Evolutionary conservation across 2,888 invertebrate genomes (phyloP), one percentile per base, ranked within the genome.

Genomic region (Lithodes maja): DNA sequence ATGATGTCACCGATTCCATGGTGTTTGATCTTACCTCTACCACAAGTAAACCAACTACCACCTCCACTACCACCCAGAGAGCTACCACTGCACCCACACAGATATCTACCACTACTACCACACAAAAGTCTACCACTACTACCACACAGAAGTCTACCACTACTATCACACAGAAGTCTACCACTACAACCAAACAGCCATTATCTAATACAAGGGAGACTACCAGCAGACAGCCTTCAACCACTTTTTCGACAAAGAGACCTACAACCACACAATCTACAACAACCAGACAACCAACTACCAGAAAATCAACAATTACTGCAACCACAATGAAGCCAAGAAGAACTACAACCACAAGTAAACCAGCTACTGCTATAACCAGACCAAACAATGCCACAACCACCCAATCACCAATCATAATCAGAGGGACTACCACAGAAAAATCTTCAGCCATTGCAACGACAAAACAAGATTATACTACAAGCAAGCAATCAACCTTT

Each of bases 1-100:
- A 53, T 12, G 87, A 87, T 17, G 83, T 87, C 15, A 87, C 87
- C 1, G 87, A 87, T 15, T 49, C 54, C 2, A 12, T 33, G 2
- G 53, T 75, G 12, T n/a, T 50, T 33, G 49, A 53, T 75, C 71
- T 52, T 52, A 74, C 54, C 49, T 49, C 17, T 52, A 54, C 0
- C 78, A 85, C 33, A 53, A 69, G 3, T 33, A 53, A 2, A 5
- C 55, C 55, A 61, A 61, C 7, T 33, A 53, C 15, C 50, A 5
- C 3, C 33, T 0, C 33, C 50, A 3, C 52, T 2, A 9, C 50
- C 78, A 50, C 3, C 78, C 78, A 52, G 78, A 52, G 2, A 52
- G 1, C 49, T 50, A 5, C 3, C 33, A 33, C 33, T 1, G 12
- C 80, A 9, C 2, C 33, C 77, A 50, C 12, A 77, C 77, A 77